Base-by-base conservation (phyloP, 2,888 invertebrate genomes). In the Crioceris asparagi region DNA sequence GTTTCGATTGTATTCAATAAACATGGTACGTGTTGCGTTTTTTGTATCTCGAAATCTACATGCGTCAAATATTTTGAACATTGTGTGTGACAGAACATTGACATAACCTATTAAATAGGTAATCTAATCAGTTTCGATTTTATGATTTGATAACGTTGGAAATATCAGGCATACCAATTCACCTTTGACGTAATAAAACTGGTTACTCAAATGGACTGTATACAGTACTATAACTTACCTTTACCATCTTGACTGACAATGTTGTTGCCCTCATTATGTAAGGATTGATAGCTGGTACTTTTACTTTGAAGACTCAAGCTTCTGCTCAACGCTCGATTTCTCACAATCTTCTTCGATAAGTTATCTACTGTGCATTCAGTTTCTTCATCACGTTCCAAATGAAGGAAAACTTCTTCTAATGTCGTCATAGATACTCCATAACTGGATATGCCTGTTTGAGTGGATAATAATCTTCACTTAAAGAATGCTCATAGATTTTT, bases 401-500 rank as follows among this genome's bases (percentile, higher is more conserved):
- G 85, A 2, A 88, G 62, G 58, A 88, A 88, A 8, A 84, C 83
- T 60, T 90, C 88, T 56, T 88, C 88, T 18, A 90, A 60, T 0
- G 87, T 86, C 6, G 87, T 87, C 87, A 88, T 87, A 8, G 87
- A 86, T 1, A 88, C 83, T 0, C 87, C 88, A 56, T 85, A 88
- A 56, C 83, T 85, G 46, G 77, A 78, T 47, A 87, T 78, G 15
- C 79, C 75, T 73, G 10, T n/a, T n/a, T n/a, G n/a, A n/a, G n/a
- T n/a, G n/a, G n/a, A n/a, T 33, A 4, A n/a, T 11, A 27, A 11
- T 7, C n/a, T 23, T 7, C 23, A 23, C 23, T 23, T n/a, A n/a
- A n/a, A n/a, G n/a, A n/a, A n/a, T n/a, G n/a, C n/a, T n/a, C n/a
- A n/a, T n/a, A 19, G 17, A n/a, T 14, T n/a, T 36, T 11, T 3